phyloP scores from a whole-genome alignment of 2,113 vertebrate species.

The Manacus vitellinus region DNA sequence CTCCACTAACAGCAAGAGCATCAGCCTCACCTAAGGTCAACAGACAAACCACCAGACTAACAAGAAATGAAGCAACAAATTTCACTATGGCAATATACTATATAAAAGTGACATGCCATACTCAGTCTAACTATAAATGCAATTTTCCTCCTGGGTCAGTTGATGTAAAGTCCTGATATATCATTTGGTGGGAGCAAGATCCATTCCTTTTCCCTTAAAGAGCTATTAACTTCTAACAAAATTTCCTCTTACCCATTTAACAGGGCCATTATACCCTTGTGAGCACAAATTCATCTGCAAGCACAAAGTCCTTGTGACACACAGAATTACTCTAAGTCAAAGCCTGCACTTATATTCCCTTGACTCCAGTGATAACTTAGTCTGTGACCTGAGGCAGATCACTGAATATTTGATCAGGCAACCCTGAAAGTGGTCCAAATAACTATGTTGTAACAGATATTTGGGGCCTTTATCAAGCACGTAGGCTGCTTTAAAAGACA shows the following conservation, averaged over 20 bases:
- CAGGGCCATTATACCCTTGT: neutral
- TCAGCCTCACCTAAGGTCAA: neutral
- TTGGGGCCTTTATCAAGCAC: neutral
- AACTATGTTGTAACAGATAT: neutral
- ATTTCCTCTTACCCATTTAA: neutral
- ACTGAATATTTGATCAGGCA: neutral
- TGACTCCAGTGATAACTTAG: neutral
- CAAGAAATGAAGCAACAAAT: neutral
- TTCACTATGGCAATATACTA: neutral
- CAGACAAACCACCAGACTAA: neutral
- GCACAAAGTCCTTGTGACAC: neutral
- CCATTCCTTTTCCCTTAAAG: neutral
- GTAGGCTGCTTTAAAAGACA: neutral
- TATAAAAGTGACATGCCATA: neutral
- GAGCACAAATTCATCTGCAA: neutral
- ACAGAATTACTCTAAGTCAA: neutral
- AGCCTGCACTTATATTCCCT: neutral
- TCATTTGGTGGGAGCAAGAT: neutral
- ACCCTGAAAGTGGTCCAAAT: neutral
- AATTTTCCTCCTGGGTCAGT: neutral
- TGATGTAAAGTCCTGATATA: neutral
- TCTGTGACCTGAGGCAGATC: neutral
- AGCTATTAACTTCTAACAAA: neutral
- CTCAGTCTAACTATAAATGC: neutral
- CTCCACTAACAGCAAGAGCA: neutral